Evolutionary conservation across 2,797 vertebrate genomes (phyloP).

Genomic region (Xenops minutus): DNA sequence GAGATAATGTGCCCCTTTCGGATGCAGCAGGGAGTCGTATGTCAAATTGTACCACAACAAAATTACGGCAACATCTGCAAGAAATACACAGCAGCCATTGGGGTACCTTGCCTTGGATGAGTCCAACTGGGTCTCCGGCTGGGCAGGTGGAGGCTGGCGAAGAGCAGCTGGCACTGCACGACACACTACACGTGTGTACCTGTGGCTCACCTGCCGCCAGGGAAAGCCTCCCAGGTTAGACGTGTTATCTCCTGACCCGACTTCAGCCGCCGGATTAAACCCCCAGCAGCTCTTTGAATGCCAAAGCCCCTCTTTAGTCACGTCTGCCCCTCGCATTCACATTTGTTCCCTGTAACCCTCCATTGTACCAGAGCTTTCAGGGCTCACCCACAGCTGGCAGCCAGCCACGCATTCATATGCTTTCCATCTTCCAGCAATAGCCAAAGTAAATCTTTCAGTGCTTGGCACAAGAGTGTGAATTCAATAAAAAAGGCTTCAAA

Average conservation of each 20-base stretch:
- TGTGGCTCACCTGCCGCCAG: background rate
- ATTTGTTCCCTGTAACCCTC: background rate
- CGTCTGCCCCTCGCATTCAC: background rate
- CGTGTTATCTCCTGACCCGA: background rate
- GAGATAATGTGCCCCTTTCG: slow-evolving; percentile 74
- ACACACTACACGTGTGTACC: background rate
- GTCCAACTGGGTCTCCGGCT: background rate
- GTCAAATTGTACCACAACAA: slow-evolving; percentile 64
- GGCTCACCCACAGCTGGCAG: slow-evolving; percentile 49
- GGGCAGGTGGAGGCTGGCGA: background rate
- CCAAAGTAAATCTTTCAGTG: slow-evolving; percentile 43
- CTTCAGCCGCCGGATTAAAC: background rate
- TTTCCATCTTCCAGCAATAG: slow-evolving; percentile 42
- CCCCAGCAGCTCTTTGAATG: background rate
- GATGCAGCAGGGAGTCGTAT: slow-evolving; percentile 58
- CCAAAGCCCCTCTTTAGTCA: background rate
- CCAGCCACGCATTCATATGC: slow-evolving; percentile 33
- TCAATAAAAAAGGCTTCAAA: slow-evolving; percentile 54
- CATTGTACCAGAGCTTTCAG: slow-evolving; percentile 24
- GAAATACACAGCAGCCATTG: background rate
- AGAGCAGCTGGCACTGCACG: background rate
- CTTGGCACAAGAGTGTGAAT: slow-evolving; percentile 58
- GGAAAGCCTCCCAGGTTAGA: background rate
- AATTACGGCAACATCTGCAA: slow-evolving; percentile 62
- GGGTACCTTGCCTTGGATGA: background rate